These are phyloP conservation scores for Bubo bubo DNA, from an alignment of 2,113 vertebrate species.

Conservation along the genomic window DNA sequence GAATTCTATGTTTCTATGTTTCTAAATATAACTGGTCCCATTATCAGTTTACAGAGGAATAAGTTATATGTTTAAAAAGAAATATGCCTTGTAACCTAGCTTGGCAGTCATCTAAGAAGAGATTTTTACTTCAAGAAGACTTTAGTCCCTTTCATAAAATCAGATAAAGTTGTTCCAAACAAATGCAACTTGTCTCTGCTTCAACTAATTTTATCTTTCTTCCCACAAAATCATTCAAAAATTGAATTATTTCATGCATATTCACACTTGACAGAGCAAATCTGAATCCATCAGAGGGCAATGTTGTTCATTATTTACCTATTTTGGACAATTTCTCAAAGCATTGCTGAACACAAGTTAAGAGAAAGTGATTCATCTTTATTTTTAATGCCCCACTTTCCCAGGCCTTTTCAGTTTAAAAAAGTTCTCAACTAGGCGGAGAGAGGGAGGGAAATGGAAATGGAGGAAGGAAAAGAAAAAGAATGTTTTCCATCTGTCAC, in stretches of 20 bases:
- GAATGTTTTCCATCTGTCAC: conserved; percentile 37
- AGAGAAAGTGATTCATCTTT: neutral
- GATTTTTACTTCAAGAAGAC: neutral
- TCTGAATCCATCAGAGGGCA: neutral
- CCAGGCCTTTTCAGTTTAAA: neutral
- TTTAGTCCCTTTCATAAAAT: neutral
- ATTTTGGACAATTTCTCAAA: neutral
- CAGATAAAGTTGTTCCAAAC: neutral
- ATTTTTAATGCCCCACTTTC: neutral
- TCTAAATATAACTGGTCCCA: neutral
- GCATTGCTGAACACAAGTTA: neutral
- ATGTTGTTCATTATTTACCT: neutral
- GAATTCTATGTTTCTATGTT: neutral
- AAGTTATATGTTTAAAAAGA: neutral
- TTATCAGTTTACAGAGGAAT: neutral
- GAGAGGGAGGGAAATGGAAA: neutral
- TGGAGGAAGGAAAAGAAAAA: neutral
- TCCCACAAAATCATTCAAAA: neutral
- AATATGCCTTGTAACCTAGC: neutral
- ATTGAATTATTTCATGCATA: neutral
- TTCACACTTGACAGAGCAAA: neutral
- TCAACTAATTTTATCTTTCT: neutral
- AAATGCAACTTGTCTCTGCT: neutral
- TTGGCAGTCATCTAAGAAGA: neutral
- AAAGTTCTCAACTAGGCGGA: neutral